A percentile compares a stretch with the other conserved stretches of the same genome.
These are phyloP conservation scores for Oopsacas minuta DNA, from an alignment of 37 sponge, comb jelly and placozoan genomes.

Conservation along the genomic window DNA sequence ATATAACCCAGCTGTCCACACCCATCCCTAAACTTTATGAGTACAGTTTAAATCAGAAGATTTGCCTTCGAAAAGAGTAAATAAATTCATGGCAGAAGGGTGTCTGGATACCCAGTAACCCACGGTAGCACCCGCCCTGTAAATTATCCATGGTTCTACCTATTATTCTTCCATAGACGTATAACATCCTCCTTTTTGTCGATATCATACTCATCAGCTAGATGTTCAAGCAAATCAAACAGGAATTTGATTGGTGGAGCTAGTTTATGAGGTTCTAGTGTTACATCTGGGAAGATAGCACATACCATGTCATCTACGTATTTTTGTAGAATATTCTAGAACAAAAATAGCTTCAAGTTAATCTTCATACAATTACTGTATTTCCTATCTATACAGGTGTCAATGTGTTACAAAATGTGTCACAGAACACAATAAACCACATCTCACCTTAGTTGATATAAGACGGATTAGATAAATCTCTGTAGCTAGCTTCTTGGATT, in stretches of 20 bases:
- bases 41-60: too few species aligned
- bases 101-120: too few species aligned
- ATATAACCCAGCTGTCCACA: neutral
- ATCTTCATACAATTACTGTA: neutral
- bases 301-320: constrained; percentile 81
- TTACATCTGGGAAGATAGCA: constrained; percentile 47
- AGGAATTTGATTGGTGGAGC: constrained; percentile 88
- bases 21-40: neutral
- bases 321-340: constrained; percentile 68
- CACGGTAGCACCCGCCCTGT: too few species aligned
- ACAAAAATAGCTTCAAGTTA: neutral
- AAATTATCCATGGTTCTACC: too few species aligned
- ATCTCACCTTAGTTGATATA: constrained; percentile 85
- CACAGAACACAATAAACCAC: too few species aligned
- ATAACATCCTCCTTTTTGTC: constrained; percentile 52
- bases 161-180: constrained; percentile 94
- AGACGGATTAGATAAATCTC: constrained; percentile 89
- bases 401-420: too few species aligned
- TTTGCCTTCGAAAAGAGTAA: too few species aligned
- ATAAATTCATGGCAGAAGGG: too few species aligned
- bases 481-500: constrained; percentile 58
- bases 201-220: constrained; percentile 46
- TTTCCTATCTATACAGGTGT: neutral
- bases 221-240: constrained; percentile 85
- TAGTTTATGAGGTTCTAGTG: constrained; percentile 33